Conservation (phyloP, 1,140 invertebrate genomes). For the Phenacoccus solenopsis region DNA sequence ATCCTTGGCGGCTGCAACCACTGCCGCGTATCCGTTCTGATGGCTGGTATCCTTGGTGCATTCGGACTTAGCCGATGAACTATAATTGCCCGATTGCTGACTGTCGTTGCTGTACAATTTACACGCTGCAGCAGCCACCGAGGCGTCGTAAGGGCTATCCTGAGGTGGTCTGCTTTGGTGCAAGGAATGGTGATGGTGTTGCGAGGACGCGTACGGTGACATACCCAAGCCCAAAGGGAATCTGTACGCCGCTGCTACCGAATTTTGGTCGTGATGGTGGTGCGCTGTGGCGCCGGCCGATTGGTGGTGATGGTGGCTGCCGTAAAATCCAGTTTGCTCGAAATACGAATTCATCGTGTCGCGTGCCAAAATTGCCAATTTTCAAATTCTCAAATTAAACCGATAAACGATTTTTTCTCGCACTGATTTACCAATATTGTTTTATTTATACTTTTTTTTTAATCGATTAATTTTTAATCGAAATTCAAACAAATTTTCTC, state of each 20-base stretch:
- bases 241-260: slow-evolving; percentile 56
- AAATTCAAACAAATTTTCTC: too few relatives aligned
- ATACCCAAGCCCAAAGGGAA: slow-evolving; percentile 69
- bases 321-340: slow-evolving; percentile 86
- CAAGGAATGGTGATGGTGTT: slow-evolving; percentile 64
- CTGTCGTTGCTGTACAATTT: slow-evolving; percentile 54
- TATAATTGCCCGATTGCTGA: slow-evolving; percentile 44
- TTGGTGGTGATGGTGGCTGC: slow-evolving; percentile 67
- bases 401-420: too few relatives aligned
- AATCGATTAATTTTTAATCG: too few relatives aligned
- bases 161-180: slow-evolving; percentile 65
- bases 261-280: slow-evolving; percentile 46
- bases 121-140: slow-evolving; percentile 70
- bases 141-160: slow-evolving; percentile 78
- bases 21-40: slow-evolving; percentile 50
- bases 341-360: slow-evolving; percentile 86
- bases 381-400: too few relatives aligned
- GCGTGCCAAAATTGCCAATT: too few relatives aligned
- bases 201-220: slow-evolving; percentile 61
- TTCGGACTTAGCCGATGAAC: slow-evolving; percentile 33
- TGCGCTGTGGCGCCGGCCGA: slow-evolving; percentile 52
- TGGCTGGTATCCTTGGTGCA: slow-evolving; percentile 40
- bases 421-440: too few relatives aligned
- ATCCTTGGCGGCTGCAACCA: slow-evolving; percentile 50
- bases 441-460: too few relatives aligned